Conservation (phyloP, 1,140 invertebrate genomes). For the Teleopsis dalmanni region DNA sequence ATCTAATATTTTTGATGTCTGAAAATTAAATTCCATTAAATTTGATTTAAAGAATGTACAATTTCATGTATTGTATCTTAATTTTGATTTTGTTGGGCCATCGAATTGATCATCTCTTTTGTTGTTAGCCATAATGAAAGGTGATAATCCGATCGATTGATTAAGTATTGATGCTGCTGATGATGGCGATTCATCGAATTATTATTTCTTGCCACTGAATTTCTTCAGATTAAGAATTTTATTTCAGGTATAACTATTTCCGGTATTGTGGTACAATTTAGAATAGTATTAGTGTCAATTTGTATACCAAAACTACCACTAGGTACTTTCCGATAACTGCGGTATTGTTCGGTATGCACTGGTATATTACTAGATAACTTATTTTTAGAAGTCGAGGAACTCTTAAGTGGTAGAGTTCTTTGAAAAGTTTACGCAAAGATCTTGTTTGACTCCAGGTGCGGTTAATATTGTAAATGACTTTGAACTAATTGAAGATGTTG, state of each 20-base stretch:
- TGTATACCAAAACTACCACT: conserved; percentile 40
- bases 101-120: conserved; percentile 13
- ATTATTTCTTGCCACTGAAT: conserved; percentile 6
- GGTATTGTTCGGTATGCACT: conserved; percentile 68
- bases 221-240: background rate
- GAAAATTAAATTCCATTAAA: conserved; percentile 52
- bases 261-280: no score
- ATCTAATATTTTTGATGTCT: conserved; percentile 31
- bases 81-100: conserved; percentile 24
- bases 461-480: conserved; percentile 13
- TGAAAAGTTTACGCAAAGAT: conserved; percentile 56
- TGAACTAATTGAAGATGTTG: conserved; percentile 7
- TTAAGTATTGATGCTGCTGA: conserved; percentile 10
- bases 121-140: background rate
- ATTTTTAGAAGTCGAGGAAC: conserved; percentile 37
- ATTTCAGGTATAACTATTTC: background rate
- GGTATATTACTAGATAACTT: conserved; percentile 54
- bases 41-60: conserved; percentile 60
- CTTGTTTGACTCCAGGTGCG: conserved; percentile 21
- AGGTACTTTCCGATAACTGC: conserved; percentile 61
- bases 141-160: no score
- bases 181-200: conserved; percentile 19
- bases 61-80: conserved; percentile 50
- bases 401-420: conserved; percentile 39
- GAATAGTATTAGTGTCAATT: conserved; percentile 41